Evolutionary conservation across 2,797 vertebrate species (phyloP).

Genomic region (Acanthiza pusilla): DNA sequence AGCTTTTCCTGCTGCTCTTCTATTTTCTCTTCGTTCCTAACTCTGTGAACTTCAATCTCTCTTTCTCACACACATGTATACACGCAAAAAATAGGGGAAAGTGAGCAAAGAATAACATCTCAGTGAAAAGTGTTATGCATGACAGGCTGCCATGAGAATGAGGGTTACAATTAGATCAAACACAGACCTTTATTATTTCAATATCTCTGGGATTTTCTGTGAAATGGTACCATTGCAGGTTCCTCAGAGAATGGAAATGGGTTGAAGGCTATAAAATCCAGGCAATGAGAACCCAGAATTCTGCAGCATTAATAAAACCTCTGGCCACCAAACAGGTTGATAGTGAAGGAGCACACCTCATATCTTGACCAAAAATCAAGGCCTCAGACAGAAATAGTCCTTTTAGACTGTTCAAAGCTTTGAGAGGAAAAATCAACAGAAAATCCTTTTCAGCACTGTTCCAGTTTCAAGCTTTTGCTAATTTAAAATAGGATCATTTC

Average conservation of each 20-base stretch:
- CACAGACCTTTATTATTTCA: not conserved
- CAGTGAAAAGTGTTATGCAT: not conserved
- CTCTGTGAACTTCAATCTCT: not conserved
- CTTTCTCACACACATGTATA: not conserved
- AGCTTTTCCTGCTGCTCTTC: not conserved
- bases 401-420: not conserved
- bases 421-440: no score
- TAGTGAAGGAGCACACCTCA: not conserved
- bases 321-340: rapidly evolving
- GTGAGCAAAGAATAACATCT: not conserved
- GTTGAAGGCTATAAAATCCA: not conserved
- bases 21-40: not conserved
- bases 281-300: not conserved
- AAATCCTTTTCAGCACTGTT: not conserved
- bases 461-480: not conserved
- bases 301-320: not conserved
- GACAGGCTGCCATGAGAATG: not conserved
- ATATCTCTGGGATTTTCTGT: not conserved
- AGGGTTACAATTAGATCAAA: not conserved
- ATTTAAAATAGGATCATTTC: not conserved
- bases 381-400: not conserved
- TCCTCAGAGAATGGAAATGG: not conserved
- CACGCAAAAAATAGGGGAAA: not conserved
- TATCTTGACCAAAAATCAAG: not conserved
- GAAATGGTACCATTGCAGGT: not conserved